Base-by-base conservation (phyloP, 2,888 invertebrate species). In the Campopleginae sp. region DNA sequence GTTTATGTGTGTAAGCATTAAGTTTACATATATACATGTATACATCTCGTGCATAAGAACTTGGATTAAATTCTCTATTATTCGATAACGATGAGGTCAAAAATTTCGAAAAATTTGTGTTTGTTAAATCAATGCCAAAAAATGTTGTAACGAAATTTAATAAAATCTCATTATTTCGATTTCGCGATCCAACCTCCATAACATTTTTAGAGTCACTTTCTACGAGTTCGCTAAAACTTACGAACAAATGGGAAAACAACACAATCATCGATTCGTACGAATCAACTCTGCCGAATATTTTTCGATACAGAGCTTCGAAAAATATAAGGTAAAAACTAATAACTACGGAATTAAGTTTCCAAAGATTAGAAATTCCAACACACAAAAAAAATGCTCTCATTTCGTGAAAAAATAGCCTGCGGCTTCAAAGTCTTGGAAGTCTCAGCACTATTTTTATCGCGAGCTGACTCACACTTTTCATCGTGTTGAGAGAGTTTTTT, bases 401-500 rank as follows among this genome's bases (percentile, higher is more conserved):
- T 33, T 27, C 54, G 44, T 68, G 19, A 54, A 19, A 54, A 71
- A 71, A 63, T 17, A 78, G 72, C 44, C 54, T 70, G 70, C 17
- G 78, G 48, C 70, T 70, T 23, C 51, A 75, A 78, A 65, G 70
- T 81, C 63, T 51, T 54, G 46, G 70, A 74, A 74, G 74, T 42
- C 72, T 51, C 42, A 0, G 17, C 48, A 46, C 71, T 85, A 85
- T 85, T 85, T 85, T 75, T 38, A 76, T 14, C 63, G 12, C 48
- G 33, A 80, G 63, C 66, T 82, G 82, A 85, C 77, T 85, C 82
- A 82, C 79, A 44, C 27, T 68, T 63, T 82, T 75, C 79, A 75
- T 85, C 82, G 82, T 38, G 38, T 66, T 63, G 31, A 71, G 31
- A 33, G 74, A 54, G 66, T 33, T 58, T 78, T 81, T 75, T 70